Evolutionary conservation across 2,113 vertebrate species (phyloP).

Genomic region (Corvus hawaiiensis): DNA sequence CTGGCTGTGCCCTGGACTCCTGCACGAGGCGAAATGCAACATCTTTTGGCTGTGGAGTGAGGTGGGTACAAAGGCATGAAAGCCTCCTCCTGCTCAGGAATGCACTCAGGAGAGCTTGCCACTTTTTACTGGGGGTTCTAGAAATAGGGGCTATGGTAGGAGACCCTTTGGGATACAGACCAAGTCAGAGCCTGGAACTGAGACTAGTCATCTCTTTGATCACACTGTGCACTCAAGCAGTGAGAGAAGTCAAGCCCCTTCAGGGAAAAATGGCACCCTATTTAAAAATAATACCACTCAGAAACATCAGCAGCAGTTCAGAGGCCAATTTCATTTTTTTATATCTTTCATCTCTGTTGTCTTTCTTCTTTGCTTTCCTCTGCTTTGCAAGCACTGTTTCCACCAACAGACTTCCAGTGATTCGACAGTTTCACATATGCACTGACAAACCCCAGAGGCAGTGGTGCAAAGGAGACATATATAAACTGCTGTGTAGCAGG

Average conservation of each 20-base stretch:
- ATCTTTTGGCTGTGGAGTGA: neutral
- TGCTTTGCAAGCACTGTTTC: neutral
- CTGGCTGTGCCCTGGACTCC: neutral
- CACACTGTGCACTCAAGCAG: accelerated
- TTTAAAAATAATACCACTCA: neutral
- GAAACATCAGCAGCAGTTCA: neutral
- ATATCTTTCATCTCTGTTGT: neutral
- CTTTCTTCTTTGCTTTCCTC: neutral
- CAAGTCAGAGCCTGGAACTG: neutral
- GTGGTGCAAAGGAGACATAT: neutral
- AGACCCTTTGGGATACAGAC: neutral
- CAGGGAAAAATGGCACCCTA: neutral
- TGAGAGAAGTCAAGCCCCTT: neutral
- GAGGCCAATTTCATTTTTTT: neutral
- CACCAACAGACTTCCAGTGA: neutral
- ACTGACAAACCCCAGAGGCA: neutral
- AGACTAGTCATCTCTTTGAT: neutral
- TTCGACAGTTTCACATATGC: neutral
- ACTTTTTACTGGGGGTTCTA: neutral
- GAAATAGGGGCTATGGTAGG: neutral
- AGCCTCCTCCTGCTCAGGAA: neutral
- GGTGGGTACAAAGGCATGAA: neutral
- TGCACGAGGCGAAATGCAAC: neutral
- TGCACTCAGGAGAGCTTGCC: neutral
- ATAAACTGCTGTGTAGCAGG: neutral